These are phyloP conservation scores for Lithophane leautieri DNA, from an alignment of 2,888 invertebrate genomes.

Conservation along the genomic window DNA sequence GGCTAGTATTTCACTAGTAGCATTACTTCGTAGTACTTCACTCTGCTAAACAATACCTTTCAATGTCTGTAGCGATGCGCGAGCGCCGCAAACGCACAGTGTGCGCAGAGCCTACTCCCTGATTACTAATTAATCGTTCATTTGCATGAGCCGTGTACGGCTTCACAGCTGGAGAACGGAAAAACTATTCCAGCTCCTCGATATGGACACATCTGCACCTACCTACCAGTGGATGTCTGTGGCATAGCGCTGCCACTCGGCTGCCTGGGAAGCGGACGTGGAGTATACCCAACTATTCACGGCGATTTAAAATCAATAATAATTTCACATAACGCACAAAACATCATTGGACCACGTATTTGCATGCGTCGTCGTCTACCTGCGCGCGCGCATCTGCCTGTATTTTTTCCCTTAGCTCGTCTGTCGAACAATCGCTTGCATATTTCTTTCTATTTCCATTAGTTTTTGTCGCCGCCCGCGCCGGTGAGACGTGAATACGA, in stretches of 20 bases:
- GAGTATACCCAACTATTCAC: background rate
- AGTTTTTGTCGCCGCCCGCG: conserved; percentile 66
- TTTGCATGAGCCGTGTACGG: conserved; percentile 45
- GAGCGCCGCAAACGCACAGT: conserved; percentile 7
- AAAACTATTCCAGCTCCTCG: conserved; percentile 17
- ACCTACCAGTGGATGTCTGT: background rate
- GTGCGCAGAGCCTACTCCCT: conserved; percentile 19
- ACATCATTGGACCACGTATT: conserved; percentile 59
- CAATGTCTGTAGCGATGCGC: too few relatives aligned
- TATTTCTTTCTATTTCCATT: conserved; percentile 78
- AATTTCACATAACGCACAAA: conserved; percentile 25
- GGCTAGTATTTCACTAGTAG: background rate
- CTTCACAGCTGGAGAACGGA: conserved; percentile 28
- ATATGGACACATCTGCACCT: conserved; percentile 22
- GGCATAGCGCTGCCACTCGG: background rate
- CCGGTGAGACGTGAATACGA: conserved; percentile 72
- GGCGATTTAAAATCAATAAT: conserved; percentile 11
- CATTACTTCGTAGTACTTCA: background rate
- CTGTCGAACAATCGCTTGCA: conserved; percentile 78
- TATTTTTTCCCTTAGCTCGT: conserved; percentile 70
- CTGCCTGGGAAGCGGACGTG: background rate
- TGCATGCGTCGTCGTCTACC: conserved; percentile 78
- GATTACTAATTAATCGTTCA: conserved; percentile 44
- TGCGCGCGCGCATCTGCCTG: conserved; percentile 77
- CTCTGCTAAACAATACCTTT: background rate